Percentiles rank a stretch among this genome's conserved stretches.
Evolutionary conservation across 2,888 invertebrate species (phyloP).

Genomic region (Oegoconia quadripuncta): DNA sequence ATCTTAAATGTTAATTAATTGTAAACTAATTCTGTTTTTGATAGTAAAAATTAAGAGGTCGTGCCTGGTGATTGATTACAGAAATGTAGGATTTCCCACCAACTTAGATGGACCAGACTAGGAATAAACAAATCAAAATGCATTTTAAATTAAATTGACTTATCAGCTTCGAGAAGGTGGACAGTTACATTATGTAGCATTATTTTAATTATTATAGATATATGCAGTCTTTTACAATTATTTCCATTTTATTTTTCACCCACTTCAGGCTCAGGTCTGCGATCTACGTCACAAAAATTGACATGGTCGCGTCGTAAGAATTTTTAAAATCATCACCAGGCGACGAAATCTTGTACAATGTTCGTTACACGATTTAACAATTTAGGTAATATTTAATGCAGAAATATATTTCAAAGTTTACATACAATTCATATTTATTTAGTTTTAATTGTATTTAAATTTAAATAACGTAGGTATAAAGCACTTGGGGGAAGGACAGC

Average conservation of each 20-base stretch:
- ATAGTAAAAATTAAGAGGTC: conserved; percentile 39
- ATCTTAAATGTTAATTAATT: conserved; percentile 12
- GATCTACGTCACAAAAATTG: too few relatives aligned
- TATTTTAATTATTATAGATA: too few relatives aligned
- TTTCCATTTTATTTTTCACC: too few relatives aligned
- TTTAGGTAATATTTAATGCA: conserved; percentile 66
- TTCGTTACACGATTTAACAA: conserved; percentile 65
- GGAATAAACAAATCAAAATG: too few relatives aligned
- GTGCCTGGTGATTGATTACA: conserved; percentile 33
- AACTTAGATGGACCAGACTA: too few relatives aligned
- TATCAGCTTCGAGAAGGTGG: too few relatives aligned
- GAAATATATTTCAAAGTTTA: conserved; percentile 74
- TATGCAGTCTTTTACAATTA: too few relatives aligned
- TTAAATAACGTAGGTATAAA: conserved; percentile 79
- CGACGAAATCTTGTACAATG: conserved; percentile 63
- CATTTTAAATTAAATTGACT: too few relatives aligned
- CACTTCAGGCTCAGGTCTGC: too few relatives aligned
- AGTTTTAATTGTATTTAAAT: conserved; percentile 75
- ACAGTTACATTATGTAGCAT: too few relatives aligned
- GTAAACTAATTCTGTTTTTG: conserved; percentile 45
- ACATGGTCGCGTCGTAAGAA: too few relatives aligned
- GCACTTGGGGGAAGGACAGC: conserved; percentile 81
- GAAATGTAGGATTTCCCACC: background rate
- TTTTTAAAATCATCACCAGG: conserved; percentile 35
- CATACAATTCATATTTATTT: conserved; percentile 73